Conservation (phyloP, 1,140 invertebrate species). For the Leucophenga varia region DNA sequence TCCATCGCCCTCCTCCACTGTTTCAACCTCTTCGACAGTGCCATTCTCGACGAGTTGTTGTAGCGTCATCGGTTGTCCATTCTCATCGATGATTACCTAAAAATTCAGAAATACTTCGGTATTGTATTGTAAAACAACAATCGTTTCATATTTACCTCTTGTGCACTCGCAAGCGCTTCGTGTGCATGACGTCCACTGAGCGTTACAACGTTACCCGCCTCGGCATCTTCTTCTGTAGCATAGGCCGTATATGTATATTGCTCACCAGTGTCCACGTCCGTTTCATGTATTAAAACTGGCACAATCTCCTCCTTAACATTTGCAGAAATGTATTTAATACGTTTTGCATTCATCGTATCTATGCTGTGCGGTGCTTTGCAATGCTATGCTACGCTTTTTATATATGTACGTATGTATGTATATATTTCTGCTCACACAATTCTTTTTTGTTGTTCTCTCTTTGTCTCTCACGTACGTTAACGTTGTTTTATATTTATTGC, state of each 20-base stretch:
- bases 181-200: slow-evolving; percentile 28
- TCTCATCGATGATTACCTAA: slow-evolving; percentile 51
- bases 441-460: slow-evolving; percentile 6
- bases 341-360: slow-evolving; percentile 40
- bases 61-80: slow-evolving; percentile 45
- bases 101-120: too few species aligned
- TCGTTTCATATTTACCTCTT: too few species aligned
- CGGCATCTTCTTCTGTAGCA: slow-evolving; percentile 35
- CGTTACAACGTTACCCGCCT: slow-evolving; percentile 33
- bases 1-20: slow-evolving; percentile 49
- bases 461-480: slow-evolving; percentile 7
- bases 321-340: slow-evolving; percentile 30
- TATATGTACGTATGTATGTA: not conserved
- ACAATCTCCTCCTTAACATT: slow-evolving; percentile 38
- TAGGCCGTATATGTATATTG: slow-evolving; percentile 44
- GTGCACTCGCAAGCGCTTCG: slow-evolving; percentile 33
- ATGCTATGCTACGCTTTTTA: not conserved
- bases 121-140: too few species aligned
- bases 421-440: not conserved
- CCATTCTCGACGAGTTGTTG: slow-evolving; percentile 46
- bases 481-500: slow-evolving; percentile 8
- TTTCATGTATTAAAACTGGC: slow-evolving; percentile 40
- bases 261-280: slow-evolving; percentile 16
- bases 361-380: not conserved
- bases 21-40: slow-evolving; percentile 47